phyloP scores from a whole-genome alignment of 2,113 vertebrate species.

The Dolichotis patagonum region DNA sequence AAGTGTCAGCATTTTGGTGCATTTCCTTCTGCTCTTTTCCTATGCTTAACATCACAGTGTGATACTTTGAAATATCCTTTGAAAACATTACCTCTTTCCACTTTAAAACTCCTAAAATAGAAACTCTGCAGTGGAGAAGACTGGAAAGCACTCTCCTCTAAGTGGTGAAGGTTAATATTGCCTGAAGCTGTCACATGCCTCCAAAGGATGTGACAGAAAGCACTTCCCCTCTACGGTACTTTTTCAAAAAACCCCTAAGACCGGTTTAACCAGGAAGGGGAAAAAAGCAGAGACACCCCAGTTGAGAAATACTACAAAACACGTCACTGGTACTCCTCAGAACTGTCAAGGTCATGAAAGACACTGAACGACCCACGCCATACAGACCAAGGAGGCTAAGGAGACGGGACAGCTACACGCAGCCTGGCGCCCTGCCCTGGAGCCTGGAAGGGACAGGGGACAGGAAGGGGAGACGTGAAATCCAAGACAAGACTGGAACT shows the following conservation, averaged over 20 bases:
- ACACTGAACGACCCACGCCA: neutral
- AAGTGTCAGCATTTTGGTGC: neutral
- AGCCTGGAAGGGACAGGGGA: neutral
- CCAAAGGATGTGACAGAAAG: neutral
- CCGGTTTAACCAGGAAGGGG: neutral
- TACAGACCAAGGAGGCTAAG: neutral
- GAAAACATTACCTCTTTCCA: neutral
- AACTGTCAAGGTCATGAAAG: neutral
- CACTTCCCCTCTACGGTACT: neutral
- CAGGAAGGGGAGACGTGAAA: neutral
- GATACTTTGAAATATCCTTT: neutral
- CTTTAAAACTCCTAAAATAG: constrained; percentile 47
- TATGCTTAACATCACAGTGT: neutral
- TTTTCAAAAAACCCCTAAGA: neutral
- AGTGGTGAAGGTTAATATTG: neutral
- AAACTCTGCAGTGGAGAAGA: neutral
- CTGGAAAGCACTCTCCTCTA: neutral
- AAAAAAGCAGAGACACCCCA: neutral
- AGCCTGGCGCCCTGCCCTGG: rapidly evolving
- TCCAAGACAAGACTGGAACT: neutral
- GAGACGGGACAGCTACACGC: neutral
- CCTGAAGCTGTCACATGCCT: neutral
- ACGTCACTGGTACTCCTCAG: neutral
- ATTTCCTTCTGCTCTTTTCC: neutral
- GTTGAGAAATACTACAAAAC: neutral